Conservation (phyloP, 2,797 vertebrate genomes). For the Australoheros facetus region DNA sequence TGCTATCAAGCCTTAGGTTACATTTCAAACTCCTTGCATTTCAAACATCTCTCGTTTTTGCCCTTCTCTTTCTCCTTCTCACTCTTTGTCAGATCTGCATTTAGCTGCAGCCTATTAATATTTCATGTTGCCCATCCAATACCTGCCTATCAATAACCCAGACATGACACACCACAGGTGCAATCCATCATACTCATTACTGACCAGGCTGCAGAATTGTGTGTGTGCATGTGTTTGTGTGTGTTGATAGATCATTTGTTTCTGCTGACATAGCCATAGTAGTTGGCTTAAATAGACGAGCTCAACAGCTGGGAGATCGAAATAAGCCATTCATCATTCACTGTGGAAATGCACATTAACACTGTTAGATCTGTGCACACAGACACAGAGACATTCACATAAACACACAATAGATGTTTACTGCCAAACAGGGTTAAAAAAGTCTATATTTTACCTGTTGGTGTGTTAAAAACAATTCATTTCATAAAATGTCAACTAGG, state of each 20-base stretch:
- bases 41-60: conserved; percentile 27
- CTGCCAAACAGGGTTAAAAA: neutral
- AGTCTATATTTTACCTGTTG: too few relatives aligned
- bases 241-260: conserved; percentile 66
- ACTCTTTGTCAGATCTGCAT: conserved; percentile 29
- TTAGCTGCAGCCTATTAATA: conserved; percentile 64
- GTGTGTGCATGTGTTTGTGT: conserved; percentile 11
- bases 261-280: conserved; percentile 67
- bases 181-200: conserved; percentile 70
- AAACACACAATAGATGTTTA: conserved; percentile 4
- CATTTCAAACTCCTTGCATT: neutral
- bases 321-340: conserved; percentile 69
- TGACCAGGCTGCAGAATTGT: conserved; percentile 38
- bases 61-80: conserved; percentile 43
- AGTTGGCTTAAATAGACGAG: conserved; percentile 43
- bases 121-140: conserved; percentile 63
- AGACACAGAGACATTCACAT: conserved; percentile 1
- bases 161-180: conserved; percentile 60
- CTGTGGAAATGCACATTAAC: conserved; percentile 10
- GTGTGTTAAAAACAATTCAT: too few relatives aligned
- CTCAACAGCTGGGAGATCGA: conserved; percentile 56
- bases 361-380: neutral
- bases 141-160: conserved; percentile 69
- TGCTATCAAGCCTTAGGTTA: conserved; percentile 11
- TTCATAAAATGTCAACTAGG: neutral